Base-by-base conservation (phyloP, 2,888 invertebrate genomes). In the Brachyptera risi region DNA sequence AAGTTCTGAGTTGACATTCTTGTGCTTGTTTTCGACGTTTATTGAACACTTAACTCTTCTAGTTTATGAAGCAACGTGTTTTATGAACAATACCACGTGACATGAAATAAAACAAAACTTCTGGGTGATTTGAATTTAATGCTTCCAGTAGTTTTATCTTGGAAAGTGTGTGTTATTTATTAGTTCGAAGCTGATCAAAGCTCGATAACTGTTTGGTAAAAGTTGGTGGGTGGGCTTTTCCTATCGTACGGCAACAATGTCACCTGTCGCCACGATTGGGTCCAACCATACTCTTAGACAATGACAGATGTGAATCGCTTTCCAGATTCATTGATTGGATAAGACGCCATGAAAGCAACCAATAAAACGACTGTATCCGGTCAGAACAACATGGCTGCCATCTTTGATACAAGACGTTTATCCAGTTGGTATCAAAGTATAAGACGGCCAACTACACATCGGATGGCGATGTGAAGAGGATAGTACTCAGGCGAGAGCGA, bases 261-360 rank as follows among this genome's bases (percentile, higher is more conserved):
- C 54, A 54, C 35, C 54, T 54, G 54, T 24, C 47, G 3, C 7
- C 3, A 21, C 5, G 9, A 15, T 21, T n/a, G 13, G 37, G 35
- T 54, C 17, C 15, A 37, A 24, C 3, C 21, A 21, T 11, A 31
- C 31, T n/a, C 74, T 67, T 62, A 68, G 75, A 75, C 75, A 75
- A 72, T 75, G 75, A 75, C 75, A 74, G 75, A 75, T 75, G 74
- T 71, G 72, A 72, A 74, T 75, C 74, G 74, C 71, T 69, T 67
- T 69, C 67, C 72, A 75, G 74, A 75, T 75, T 73, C 75, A 74
- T 75, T 75, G 75, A 76, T 75, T 76, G 75, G 75, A 66, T 65
- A 66, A 62, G 64, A 61, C 59, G 40, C 21, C 56, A 44, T 40
- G 54, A 60, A 40, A 40, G 37, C 26, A 37, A 11, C 40, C 38